These are phyloP conservation scores for Achroia grisella DNA, from an alignment of 1,140 invertebrate species.

Conservation along the genomic window DNA sequence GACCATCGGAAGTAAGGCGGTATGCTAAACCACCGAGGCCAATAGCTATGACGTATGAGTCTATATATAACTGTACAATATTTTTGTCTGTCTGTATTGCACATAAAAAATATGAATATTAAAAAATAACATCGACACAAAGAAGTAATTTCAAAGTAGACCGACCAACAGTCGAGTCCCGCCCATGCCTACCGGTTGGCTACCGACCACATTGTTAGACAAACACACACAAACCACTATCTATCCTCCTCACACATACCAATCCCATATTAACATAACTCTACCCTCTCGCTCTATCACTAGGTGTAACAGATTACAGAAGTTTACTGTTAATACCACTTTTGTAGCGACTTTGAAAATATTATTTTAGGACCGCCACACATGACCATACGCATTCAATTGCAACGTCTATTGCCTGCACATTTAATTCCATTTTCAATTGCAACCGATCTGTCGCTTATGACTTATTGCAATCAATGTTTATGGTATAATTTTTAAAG, in stretches of 20 bases:
- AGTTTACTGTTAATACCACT: constrained; percentile 1
- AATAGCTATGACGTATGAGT: no score
- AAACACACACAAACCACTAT: neutral
- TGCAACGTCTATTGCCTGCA: neutral
- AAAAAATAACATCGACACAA: neutral
- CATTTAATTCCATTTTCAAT: neutral
- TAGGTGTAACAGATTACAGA: constrained; percentile 1
- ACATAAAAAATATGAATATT: constrained; percentile 13
- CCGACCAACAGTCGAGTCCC: neutral
- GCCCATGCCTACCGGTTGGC: neutral
- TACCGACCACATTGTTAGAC: neutral
- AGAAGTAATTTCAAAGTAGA: neutral
- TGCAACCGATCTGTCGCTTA: neutral
- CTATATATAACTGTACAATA: no score
- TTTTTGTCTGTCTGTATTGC: neutral
- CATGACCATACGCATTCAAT: neutral
- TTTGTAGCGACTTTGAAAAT: neutral
- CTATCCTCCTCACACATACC: neutral
- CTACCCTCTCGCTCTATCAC: neutral
- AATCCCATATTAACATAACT: neutral
- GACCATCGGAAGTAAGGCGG: no score
- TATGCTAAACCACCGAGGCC: no score
- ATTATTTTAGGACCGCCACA: neutral
- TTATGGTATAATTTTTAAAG: constrained; percentile 1
- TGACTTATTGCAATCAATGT: neutral